These are phyloP conservation scores for Caenorhabditis sp. DNA, from an alignment of 2,888 invertebrate genomes.

Conservation along the genomic window DNA sequence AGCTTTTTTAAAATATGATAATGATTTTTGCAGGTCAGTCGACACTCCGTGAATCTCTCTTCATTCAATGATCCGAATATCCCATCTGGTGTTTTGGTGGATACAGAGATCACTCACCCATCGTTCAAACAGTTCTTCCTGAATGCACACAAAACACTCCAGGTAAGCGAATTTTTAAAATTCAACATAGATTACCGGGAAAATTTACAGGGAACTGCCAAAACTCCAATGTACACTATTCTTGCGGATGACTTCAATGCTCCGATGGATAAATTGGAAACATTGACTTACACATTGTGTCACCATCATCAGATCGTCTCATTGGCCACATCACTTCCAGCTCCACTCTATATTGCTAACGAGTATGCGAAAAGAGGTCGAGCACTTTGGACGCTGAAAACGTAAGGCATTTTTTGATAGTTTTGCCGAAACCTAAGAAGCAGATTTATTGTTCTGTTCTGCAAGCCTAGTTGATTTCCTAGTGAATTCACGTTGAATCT, in stretches of 20 bases:
- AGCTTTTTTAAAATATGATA: too few relatives aligned
- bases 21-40: too few relatives aligned
- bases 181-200: too few relatives aligned
- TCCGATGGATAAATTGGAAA: constrained; percentile 54
- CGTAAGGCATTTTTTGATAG: constrained; percentile 7
- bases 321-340: constrained; percentile 56
- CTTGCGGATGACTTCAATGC: constrained; percentile 55
- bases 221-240: constrained; percentile 64
- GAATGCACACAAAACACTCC: constrained; percentile 63
- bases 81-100: constrained; percentile 60
- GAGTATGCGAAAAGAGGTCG: constrained; percentile 62
- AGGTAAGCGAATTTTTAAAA: constrained; percentile 42
- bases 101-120: constrained; percentile 52
- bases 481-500: too few relatives aligned
- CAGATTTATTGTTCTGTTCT: neutral
- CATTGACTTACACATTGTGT: constrained; percentile 54
- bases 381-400: constrained; percentile 18
- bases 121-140: constrained; percentile 62
- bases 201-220: constrained; percentile 65
- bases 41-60: too few relatives aligned
- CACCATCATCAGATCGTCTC: constrained; percentile 64
- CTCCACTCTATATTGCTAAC: constrained; percentile 64
- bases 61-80: constrained; percentile 59
- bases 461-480: neutral
- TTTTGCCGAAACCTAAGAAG: neutral